Percentiles rank a stretch among this genome's conserved stretches.
These are phyloP conservation scores for Oligia latruncula DNA, from an alignment of 2,888 invertebrate genomes.

Conservation along the genomic window DNA sequence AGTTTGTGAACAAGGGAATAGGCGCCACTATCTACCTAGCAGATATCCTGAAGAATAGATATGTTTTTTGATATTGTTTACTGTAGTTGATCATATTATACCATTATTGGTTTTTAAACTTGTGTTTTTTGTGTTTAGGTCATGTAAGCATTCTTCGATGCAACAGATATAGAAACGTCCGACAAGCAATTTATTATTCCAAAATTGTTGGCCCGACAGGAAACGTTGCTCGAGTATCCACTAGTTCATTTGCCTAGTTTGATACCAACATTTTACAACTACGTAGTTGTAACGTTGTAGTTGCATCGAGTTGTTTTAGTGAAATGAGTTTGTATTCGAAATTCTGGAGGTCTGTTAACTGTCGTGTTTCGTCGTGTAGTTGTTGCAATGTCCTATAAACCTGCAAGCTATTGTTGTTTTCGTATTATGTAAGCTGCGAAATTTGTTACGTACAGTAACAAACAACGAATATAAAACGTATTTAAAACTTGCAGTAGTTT, in stretches of 20 bases:
- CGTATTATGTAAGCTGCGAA: background rate
- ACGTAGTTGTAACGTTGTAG: conserved; percentile 11
- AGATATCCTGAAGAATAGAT: no score
- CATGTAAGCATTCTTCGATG: conserved; percentile 6
- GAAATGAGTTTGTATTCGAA: conserved; percentile 52
- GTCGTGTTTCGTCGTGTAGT: conserved; percentile 13
- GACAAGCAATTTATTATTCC: conserved; percentile 37
- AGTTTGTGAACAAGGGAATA: no score
- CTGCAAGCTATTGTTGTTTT: conserved; percentile 12
- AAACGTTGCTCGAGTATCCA: conserved; percentile 7
- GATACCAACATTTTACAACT: conserved; percentile 39
- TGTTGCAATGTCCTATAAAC: conserved; percentile 23
- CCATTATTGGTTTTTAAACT: no score
- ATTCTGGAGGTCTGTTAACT: conserved; percentile 29
- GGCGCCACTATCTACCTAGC: no score
- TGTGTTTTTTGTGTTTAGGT: no score
- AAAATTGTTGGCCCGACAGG: conserved; percentile 25
- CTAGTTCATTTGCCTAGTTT: conserved; percentile 38
- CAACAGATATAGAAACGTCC: conserved; percentile 29
- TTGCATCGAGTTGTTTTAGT: conserved; percentile 53
- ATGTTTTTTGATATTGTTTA: no score
- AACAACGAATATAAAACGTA: background rate
- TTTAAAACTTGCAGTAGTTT: background rate
- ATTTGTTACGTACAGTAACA: background rate
- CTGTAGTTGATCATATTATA: no score